Base-by-base conservation (phyloP, 2,113 vertebrate species). In the Blennius ocellaris region DNA sequence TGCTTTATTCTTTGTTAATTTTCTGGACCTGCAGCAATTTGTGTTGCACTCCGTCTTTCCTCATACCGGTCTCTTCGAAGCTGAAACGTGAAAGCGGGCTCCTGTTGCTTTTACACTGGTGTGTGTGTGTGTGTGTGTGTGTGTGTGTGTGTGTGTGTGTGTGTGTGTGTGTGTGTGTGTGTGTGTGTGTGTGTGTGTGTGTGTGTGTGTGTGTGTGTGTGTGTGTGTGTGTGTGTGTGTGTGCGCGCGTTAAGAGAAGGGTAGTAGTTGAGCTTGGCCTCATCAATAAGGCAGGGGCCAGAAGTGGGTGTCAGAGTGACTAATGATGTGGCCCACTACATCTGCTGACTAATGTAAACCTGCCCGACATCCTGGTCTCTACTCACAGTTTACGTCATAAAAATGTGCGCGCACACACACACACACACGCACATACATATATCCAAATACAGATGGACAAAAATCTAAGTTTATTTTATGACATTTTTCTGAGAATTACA, bases 271-370 rank as follows among this genome's bases (percentile, higher is more conserved):
- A 80, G 81, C 62, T 82, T 85, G 59, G 76, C 82, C 87, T 91
- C 92, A 93, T 94, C 87, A 92, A 88, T 92, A 90, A 93, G 89
- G 76, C 85, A 86, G 64, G 43, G 83, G 62, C 82, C 79, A 85
- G 83, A 90, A 81, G 90, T 90, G 85, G 85, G 90, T 92, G 91
- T 91, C 90, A 91, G 78, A 83, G 89, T 93, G 89, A 93, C 90
- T 92, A 93, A 94, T 88, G 85, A 86, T 87, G 89, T 87, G 81
- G 84, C 80, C 78, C 78, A 62, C 79, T 91, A 77, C 81, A 84
- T 92, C 75, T 93, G 89, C 92, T 92, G 90, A 93, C 92, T 92
- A 93, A 90, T 91, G 86, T 84, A 90, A 92, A 90, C 85, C 83
- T 87, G 73, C 76, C 60, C 86, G 85, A 88, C 83, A 80, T 88